phyloP scores from a whole-genome alignment of 2,888 invertebrate genomes.

The Synergus itoensis region DNA sequence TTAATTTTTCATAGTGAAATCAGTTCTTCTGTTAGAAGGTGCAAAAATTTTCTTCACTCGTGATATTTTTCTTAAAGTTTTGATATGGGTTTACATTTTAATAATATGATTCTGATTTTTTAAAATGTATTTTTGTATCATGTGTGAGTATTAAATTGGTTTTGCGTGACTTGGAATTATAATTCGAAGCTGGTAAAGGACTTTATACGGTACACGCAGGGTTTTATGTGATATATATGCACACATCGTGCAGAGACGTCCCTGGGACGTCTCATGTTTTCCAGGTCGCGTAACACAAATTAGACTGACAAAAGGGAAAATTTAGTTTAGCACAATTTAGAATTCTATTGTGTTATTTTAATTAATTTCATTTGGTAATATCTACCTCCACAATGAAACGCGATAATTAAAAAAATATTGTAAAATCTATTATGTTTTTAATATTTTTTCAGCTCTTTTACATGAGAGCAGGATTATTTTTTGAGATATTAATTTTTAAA shows the following conservation, averaged over 20 bases:
- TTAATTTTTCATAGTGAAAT: background rate
- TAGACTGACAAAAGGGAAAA: conserved; percentile 20
- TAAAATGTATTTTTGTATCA: background rate
- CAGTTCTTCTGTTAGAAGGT: background rate
- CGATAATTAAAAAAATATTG: background rate
- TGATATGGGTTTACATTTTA: background rate
- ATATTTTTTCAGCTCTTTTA: background rate
- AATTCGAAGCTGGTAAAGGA: conserved; percentile 11
- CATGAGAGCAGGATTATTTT: background rate
- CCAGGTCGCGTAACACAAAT: conserved; percentile 27
- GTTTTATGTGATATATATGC: background rate
- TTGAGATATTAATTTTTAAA: background rate
- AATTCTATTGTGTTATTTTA: background rate
- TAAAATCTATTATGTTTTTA: background rate
- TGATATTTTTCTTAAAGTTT: background rate
- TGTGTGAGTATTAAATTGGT: conserved; percentile 2
- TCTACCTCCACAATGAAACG: background rate
- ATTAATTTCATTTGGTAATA: background rate
- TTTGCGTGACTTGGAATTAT: conserved; percentile 35
- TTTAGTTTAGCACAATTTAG: background rate
- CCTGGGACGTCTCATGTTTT: conserved; percentile 38
- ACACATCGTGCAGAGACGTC: conserved; percentile 25
- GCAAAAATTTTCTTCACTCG: background rate
- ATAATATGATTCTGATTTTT: background rate
- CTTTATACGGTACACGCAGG: conserved; percentile 7